Evolutionary conservation across 2,113 vertebrate genomes (phyloP).

Genomic region (Oenanthe oenanthe): DNA sequence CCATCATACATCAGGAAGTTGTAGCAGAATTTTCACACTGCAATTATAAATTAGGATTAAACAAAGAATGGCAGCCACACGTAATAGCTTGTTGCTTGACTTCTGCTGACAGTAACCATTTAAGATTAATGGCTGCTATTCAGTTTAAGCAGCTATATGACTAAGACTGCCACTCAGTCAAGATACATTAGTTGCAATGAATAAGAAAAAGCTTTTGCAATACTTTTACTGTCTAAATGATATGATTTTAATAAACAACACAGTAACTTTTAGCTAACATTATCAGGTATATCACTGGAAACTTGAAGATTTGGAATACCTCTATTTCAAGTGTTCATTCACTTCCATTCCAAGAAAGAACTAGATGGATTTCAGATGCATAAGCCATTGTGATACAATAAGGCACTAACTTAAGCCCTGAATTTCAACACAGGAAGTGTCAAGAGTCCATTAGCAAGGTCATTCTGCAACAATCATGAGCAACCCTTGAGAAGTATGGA

Average conservation of each 20-base stretch:
- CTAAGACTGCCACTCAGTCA: background rate
- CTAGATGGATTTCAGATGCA: constrained; percentile 22
- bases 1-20: background rate
- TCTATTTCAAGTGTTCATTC: constrained; percentile 70
- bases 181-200: background rate
- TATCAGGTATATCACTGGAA: background rate
- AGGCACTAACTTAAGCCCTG: constrained; percentile 15
- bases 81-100: background rate
- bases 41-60: background rate
- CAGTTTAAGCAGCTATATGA: background rate
- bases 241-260: background rate
- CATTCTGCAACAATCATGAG: background rate
- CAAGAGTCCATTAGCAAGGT: background rate
- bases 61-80: background rate
- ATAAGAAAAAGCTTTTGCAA: background rate
- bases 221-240: background rate
- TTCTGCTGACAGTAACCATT: background rate
- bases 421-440: constrained; percentile 18
- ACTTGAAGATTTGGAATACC: background rate
- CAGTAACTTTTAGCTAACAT: background rate
- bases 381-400: background rate
- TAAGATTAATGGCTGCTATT: background rate
- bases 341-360: constrained; percentile 35
- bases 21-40: background rate
- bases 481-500: background rate